Base-by-base conservation (phyloP, 2,113 vertebrate genomes). In the Nibea coibor region DNA sequence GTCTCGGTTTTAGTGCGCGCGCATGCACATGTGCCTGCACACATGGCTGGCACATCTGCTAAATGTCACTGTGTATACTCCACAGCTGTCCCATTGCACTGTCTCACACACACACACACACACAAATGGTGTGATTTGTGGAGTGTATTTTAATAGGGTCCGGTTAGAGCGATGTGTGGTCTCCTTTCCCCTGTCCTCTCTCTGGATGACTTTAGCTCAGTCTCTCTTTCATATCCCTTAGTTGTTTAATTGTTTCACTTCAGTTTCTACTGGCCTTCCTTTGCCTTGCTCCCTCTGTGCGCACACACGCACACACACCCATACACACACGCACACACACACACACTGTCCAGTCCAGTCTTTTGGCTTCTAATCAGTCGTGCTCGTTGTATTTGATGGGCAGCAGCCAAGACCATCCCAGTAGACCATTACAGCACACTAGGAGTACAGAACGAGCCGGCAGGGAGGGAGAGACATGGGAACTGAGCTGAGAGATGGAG, bases 381-480 rank as follows among this genome's bases (percentile, higher is more conserved):
- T 82, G 71, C 84, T 90, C 26, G 62, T 81, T 87, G 81, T 81
- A 72, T 89, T 91, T 87, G 68, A 79, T 77, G 87, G 68, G 87
- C 67, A 85, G 85, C 84, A 69, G 88, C 92, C 92, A 88, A 89
- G 72, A 72, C 45, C 24, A 45, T 86, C 87, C 80, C 90, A 20
- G 53, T 48, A 86, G 87, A 84, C 80, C 80, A 86, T 87, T 88
- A 89, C 81, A 72, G 69, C 77, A 78, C 75, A 74, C 69, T 43
- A 69, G 72, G 66, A 81, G 70, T 72, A 68, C 28, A 14, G 50
- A 69, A 45, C 58, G 74, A 87, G 53, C 57, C 4, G 63, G 50
- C 28, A 31, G 69, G 56, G 61, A 64, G 59, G 50, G 72, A 68
- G 72, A 45, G 51, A 59, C 65, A 75, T 17, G 42, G 80, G 69